Evolutionary conservation across 2,797 vertebrate species (phyloP).

Genomic region (Hypotaenidia okinawae): DNA sequence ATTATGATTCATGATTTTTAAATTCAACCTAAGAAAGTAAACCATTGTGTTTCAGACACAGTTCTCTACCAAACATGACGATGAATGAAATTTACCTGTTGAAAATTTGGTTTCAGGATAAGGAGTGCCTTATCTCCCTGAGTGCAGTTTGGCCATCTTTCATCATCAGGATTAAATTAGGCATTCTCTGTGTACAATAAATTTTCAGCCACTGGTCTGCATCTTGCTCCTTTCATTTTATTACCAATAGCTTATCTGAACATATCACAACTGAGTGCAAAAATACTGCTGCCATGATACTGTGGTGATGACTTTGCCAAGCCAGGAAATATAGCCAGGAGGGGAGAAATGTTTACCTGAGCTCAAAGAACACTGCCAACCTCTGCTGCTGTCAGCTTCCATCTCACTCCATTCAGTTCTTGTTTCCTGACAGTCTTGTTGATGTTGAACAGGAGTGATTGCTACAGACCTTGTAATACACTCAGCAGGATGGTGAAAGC

Average conservation of each 20-base stretch:
- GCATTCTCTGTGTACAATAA: not conserved
- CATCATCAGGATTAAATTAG: not conserved
- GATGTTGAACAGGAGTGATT: not conserved
- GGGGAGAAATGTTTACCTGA: not conserved
- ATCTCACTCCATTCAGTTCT: not conserved
- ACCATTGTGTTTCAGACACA: not conserved
- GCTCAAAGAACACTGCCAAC: not conserved
- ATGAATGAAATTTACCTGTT: not conserved
- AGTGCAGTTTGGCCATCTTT: not conserved
- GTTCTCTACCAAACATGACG: not conserved
- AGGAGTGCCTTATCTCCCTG: not conserved
- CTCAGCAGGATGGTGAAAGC: not conserved
- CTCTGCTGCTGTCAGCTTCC: not conserved
- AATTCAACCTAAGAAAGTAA: not conserved
- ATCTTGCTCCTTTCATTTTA: not conserved
- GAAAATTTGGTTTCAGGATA: not conserved
- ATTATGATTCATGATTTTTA: not conserved
- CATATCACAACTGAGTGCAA: not conserved
- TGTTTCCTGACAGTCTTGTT: not conserved
- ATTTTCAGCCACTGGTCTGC: not conserved
- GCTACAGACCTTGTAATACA: not conserved
- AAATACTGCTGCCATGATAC: not conserved
- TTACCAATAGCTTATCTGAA: not conserved
- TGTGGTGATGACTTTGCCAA: not conserved
- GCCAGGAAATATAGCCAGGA: not conserved